These are phyloP conservation scores for Epinotia demarniana DNA, from an alignment of 2,888 invertebrate species.

Conservation along the genomic window DNA sequence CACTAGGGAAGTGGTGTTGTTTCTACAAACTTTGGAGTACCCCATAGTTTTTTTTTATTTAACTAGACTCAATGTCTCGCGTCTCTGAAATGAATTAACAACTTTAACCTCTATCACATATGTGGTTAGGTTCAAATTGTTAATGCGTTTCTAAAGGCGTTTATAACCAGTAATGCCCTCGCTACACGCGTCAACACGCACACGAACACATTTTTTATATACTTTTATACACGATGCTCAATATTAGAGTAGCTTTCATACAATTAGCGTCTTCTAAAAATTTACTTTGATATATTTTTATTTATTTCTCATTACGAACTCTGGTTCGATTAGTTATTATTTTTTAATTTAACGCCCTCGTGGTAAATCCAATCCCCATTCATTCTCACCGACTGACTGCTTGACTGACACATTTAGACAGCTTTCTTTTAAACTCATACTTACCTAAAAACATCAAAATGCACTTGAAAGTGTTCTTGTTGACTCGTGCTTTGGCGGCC, in stretches of 20 bases:
- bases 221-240: constrained; percentile 18
- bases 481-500: constrained; percentile 24
- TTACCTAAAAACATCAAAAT: too few relatives aligned
- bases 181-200: constrained; percentile 26
- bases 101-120: constrained; percentile 1
- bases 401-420: not conserved
- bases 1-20: constrained; percentile 12
- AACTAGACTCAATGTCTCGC: constrained; percentile 22
- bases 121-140: not conserved
- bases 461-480: not conserved
- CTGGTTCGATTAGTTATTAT: not conserved
- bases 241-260: not conserved
- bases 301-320: not conserved
- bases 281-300: not conserved
- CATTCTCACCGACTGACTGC: not conserved
- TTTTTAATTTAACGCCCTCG: not conserved
- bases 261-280: not conserved
- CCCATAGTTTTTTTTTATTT: not conserved
- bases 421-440: not conserved
- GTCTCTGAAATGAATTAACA: constrained; percentile 22
- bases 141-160: constrained; percentile 19
- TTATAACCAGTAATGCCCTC: constrained; percentile 30
- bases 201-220: not conserved
- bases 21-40: constrained; percentile 4
- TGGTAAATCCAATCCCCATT: not conserved